Conservation (phyloP, 2,113 vertebrate genomes). For the Erythrocercus mccallii region DNA sequence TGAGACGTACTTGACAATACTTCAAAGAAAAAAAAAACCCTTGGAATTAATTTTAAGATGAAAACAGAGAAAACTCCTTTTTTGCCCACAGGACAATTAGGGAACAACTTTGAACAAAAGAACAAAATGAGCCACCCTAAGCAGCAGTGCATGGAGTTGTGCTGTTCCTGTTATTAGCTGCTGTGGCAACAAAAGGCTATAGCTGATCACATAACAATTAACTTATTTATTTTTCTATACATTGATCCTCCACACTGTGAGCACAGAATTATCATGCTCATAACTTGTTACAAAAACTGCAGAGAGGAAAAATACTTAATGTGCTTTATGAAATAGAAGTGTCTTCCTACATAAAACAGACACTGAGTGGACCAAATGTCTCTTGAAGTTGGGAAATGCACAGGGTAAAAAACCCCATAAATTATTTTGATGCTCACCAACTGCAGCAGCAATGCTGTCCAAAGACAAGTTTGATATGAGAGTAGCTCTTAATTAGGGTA, state of each 20-base stretch:
- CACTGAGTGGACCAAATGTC: not conserved
- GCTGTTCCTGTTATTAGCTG: not conserved
- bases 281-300: not conserved
- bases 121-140: not conserved
- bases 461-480: not conserved
- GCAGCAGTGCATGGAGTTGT: not conserved
- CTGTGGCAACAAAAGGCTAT: not conserved
- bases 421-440: not conserved
- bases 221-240: not conserved
- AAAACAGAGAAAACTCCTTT: not conserved
- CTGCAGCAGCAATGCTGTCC: not conserved
- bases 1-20: not conserved
- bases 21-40: not conserved
- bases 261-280: not conserved
- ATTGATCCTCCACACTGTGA: not conserved
- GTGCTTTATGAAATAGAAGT: not conserved
- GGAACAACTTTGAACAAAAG: not conserved
- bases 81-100: not conserved
- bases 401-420: accelerated
- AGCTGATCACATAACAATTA: not conserved
- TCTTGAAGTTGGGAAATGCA: not conserved
- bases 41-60: not conserved
- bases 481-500: not conserved
- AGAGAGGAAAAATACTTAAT: not conserved
- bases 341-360: not conserved